Base-by-base conservation (phyloP, 2,888 invertebrate genomes). In the Drosophila paranaensis region DNA sequence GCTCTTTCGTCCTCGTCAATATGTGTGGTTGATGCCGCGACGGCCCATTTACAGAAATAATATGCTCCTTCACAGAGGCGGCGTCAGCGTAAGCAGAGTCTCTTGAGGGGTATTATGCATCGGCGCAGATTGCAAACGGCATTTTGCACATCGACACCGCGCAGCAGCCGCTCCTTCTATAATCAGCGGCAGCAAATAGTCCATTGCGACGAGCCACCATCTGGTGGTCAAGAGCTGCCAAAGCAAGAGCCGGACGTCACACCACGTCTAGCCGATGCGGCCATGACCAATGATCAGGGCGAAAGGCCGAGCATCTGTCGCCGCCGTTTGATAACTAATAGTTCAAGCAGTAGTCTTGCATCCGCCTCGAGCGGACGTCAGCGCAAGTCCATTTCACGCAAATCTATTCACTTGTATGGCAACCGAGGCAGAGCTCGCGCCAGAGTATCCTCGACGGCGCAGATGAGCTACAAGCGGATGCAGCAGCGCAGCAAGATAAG, bases 131-230 rank as follows among this genome's bases (percentile, higher is more conserved):
- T 40, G 16, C 65, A 57, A 33, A 46, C 63, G 35, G 48, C 60
- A 6, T 79, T 86, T 46, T 91, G 89, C 45, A 91, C 92, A 3
- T 92, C 92, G 27, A 92, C 92, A 14, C 92, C 92, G 13, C 91
- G 92, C 33, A 92, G 90, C 74, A 91, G 91, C 63, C 87, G 82
- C 75, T 65, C 79, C 30, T 83, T 90, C 70, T 90, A 78, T 40
- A 88, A 77, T 55, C 62, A 64, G 43, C 58, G 61, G 33, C 73
- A 60, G 14, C 57, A 60, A 40, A 58, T 75, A 6, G 16, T 43
- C 6, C 20, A 58, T 5, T 48, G 60, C 33, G 60, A 67, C 58
- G 46, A 43, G 43, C 16, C 30, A 11, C 11, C 54, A 14, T 56
- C 67, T 0, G 35, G 33, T 0, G 35, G 33, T 3, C 48, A 53